These are phyloP conservation scores for Zaprionus inermis DNA, from an alignment of 1,140 invertebrate species.

Conservation along the genomic window DNA sequence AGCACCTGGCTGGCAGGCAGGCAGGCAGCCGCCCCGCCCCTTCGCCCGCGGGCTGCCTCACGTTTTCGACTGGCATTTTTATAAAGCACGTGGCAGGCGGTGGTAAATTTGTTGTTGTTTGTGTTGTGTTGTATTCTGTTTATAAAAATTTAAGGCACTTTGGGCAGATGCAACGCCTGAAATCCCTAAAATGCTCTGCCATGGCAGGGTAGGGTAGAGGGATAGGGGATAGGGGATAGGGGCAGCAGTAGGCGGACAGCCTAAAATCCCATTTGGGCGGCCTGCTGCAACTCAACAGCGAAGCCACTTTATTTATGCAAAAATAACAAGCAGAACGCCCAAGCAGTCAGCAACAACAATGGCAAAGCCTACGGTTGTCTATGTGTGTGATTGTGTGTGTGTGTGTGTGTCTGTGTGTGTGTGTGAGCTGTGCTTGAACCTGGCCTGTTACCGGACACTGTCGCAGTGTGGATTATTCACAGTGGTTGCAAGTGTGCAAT, in stretches of 20 bases:
- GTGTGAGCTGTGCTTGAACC: conserved; percentile 26
- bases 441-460: conserved; percentile 63
- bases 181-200: conserved; percentile 58
- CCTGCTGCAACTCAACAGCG: conserved; percentile 29
- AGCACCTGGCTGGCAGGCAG: conserved; percentile 43
- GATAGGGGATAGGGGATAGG: background rate
- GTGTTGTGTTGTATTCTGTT: conserved; percentile 44
- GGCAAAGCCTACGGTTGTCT: conserved; percentile 58
- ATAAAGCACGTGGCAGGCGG: conserved; percentile 46
- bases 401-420: conserved; percentile 9
- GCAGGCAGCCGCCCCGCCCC: too few species aligned
- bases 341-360: conserved; percentile 23
- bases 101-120: conserved; percentile 73
- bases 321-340: conserved; percentile 68
- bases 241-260: conserved; percentile 29
- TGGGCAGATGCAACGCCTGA: conserved; percentile 39
- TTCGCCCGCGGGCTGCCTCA: conserved; percentile 21
- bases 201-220: background rate
- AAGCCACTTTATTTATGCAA: conserved; percentile 75
- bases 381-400: conserved; percentile 9
- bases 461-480: conserved; percentile 80
- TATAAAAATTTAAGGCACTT: conserved; percentile 76
- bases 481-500: conserved; percentile 79
- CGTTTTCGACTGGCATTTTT: conserved; percentile 25
- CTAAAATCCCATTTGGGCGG: conserved; percentile 77